phyloP scores from a whole-genome alignment of 2,113 vertebrate genomes.

The Melanerpes formicivorus region DNA sequence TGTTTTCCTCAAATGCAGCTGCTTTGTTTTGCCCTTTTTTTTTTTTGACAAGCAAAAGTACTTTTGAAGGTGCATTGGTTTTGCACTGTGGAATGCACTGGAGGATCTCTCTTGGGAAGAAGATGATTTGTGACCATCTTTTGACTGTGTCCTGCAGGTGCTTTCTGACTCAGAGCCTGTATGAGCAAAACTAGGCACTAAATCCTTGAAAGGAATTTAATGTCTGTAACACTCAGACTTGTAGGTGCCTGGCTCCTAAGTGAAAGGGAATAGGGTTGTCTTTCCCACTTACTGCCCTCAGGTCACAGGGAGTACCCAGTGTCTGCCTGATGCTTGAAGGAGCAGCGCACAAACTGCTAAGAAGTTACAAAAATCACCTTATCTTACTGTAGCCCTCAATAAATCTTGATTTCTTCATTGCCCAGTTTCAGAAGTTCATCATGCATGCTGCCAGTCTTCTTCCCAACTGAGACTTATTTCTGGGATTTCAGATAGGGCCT shows the following conservation, averaged over 20 bases:
- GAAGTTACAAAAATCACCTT: neutral
- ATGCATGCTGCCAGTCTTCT: neutral
- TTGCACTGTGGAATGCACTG: neutral
- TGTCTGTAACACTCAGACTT: neutral
- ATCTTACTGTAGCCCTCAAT: neutral
- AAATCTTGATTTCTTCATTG: neutral
- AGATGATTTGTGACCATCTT: neutral
- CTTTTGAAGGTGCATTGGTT: neutral
- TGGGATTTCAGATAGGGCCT: neutral
- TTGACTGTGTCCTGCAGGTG: neutral
- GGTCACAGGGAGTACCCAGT: accelerated
- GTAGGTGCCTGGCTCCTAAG: neutral
- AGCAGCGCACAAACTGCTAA: neutral
- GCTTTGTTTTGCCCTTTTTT: neutral
- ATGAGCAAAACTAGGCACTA: neutral
- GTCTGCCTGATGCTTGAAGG: neutral
- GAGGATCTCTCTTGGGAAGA: neutral
- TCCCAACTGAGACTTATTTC: neutral
- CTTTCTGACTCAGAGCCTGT: neutral
- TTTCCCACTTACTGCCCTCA: neutral
- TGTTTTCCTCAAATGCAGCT: neutral
- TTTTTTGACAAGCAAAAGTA: neutral
- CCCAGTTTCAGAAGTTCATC: neutral
- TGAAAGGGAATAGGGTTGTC: neutral
- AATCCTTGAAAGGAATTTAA: neutral